Evolutionary conservation across 1,140 invertebrate genomes (phyloP).

Genomic region (Cataglyphis hispanica): DNA sequence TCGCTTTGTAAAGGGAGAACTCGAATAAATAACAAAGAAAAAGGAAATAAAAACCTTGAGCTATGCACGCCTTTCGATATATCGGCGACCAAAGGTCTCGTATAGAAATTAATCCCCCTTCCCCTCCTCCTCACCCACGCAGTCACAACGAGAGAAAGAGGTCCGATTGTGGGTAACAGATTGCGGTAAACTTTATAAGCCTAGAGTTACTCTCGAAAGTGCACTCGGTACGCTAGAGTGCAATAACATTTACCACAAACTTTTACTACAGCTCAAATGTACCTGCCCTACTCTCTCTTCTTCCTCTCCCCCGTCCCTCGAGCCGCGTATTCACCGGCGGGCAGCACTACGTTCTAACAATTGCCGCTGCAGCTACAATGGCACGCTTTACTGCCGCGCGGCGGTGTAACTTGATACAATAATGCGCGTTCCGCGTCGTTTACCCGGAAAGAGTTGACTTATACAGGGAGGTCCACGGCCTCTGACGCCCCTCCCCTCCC

Average conservation of each 20-base stretch:
- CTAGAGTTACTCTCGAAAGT: conserved; percentile 71
- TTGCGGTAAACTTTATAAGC: conserved; percentile 75
- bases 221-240: conserved; percentile 63
- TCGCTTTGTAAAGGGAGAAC: not conserved
- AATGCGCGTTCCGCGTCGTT: conserved; percentile 75
- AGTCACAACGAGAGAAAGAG: not conserved
- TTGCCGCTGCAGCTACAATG: conserved; percentile 69
- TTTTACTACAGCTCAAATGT: conserved; percentile 74
- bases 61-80: not conserved
- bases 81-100: conserved; percentile 1
- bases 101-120: conserved; percentile 24
- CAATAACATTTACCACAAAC: conserved; percentile 77
- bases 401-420: conserved; percentile 75
- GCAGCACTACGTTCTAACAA: conserved; percentile 71
- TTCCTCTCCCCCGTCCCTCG: not conserved
- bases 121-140: not conserved
- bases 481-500: not conserved
- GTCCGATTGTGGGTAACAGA: conserved; percentile 73
- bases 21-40: not conserved
- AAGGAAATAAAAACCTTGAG: not conserved
- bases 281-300: conserved; percentile 3
- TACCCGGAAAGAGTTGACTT: conserved; percentile 64
- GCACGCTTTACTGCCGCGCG: conserved; percentile 69
- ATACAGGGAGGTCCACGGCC: conserved; percentile 8
- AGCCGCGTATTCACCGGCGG: conserved; percentile 16